Conservation (phyloP, 2,888 invertebrate genomes). For the Dynastes maya region DNA sequence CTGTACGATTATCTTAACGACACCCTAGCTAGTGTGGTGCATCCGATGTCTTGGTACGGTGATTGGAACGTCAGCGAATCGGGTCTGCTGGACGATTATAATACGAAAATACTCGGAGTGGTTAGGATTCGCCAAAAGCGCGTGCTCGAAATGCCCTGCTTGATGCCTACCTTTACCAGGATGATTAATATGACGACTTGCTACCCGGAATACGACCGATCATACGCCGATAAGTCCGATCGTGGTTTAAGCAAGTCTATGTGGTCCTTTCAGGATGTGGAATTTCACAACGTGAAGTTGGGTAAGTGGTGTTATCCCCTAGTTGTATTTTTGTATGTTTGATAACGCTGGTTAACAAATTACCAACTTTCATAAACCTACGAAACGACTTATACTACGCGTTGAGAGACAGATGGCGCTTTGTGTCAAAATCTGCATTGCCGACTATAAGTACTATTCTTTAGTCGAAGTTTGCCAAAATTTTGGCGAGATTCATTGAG, state of each 20-base stretch:
- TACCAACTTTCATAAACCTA: no score
- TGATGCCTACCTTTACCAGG: slow-evolving; percentile 5
- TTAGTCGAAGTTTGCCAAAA: no score
- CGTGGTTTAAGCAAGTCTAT: slow-evolving; percentile 21
- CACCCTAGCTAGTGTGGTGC: slow-evolving; percentile 47
- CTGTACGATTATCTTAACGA: slow-evolving; percentile 53
- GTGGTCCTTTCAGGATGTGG: slow-evolving; percentile 24
- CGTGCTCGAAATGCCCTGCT: slow-evolving; percentile 51
- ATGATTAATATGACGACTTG: slow-evolving; percentile 49
- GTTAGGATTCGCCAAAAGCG: slow-evolving; percentile 56
- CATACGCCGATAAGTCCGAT: not conserved
- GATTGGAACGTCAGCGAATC: slow-evolving; percentile 51
- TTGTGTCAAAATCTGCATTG: no score
- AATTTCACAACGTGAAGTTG: not conserved
- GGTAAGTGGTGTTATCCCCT: no score
- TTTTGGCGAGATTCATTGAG: no score
- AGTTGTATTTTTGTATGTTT: no score
- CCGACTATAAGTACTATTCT: no score
- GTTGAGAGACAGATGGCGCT: no score
- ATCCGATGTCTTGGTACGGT: slow-evolving; percentile 56
- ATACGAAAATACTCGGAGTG: slow-evolving; percentile 56
- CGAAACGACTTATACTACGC: no score
- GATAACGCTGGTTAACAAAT: no score
- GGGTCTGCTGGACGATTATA: slow-evolving; percentile 55
- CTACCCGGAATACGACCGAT: slow-evolving; percentile 49